A percentile compares a stretch with the other conserved stretches of the same genome.
Evolutionary conservation across 1,140 invertebrate species (phyloP).

Genomic region (Bombus impatiens): DNA sequence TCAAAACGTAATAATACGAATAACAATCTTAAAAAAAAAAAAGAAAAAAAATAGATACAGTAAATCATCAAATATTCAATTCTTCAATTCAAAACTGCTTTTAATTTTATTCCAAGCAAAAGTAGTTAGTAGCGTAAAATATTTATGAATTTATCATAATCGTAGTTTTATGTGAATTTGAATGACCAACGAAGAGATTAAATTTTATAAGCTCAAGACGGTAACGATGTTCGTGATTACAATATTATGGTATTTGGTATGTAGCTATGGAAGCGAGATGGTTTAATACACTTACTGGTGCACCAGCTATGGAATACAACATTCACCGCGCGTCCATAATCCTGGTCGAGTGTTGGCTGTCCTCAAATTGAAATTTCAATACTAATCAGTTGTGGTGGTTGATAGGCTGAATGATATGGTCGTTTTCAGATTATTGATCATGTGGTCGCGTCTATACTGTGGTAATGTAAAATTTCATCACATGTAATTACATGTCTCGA

Average conservation of each 20-base stretch:
- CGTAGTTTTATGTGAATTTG: no score
- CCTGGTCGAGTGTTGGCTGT: conserved; percentile 18
- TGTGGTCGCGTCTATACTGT: not conserved
- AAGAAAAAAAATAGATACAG: not conserved
- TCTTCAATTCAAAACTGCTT: not conserved
- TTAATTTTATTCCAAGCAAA: not conserved
- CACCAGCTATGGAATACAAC: not conserved
- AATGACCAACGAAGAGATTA: not conserved
- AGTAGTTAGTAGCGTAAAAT: not conserved
- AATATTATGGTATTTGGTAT: not conserved
- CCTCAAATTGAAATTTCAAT: conserved; percentile 50
- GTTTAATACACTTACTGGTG: conserved; percentile 4
- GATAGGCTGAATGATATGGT: conserved; percentile 41
- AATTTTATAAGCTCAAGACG: no score
- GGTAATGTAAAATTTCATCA: conserved; percentile 13
- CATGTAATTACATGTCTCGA: not conserved
- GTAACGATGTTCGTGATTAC: not conserved
- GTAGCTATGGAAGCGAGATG: not conserved
- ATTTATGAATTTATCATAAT: no score
- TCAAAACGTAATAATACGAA: not conserved
- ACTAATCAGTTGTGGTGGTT: conserved; percentile 44
- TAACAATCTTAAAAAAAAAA: not conserved
- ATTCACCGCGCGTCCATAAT: conserved; percentile 16
- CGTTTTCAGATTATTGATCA: conserved; percentile 38
- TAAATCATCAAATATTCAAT: not conserved